Base-by-base conservation (phyloP, 2,888 invertebrate genomes). In the Deladenus siricidicola region DNA sequence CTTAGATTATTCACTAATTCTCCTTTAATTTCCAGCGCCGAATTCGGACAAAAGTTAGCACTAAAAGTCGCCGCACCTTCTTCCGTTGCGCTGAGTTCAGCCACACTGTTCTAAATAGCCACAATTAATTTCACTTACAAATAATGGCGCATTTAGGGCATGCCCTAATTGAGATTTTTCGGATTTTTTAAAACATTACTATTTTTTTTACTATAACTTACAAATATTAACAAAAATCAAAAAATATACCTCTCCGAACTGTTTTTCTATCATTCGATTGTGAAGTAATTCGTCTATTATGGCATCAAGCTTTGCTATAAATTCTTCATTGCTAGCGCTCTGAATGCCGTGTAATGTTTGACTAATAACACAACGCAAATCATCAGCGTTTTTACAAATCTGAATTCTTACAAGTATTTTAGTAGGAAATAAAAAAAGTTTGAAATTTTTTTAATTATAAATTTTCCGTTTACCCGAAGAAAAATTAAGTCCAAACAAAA, bases 41-140 rank as follows among this genome's bases (percentile, higher is more conserved):
- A 83, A 14, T 85, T 82, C 51, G 90, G 83, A 68, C 89, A 88
- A 67, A 94, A 85, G 60, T 87, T 87, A n/a, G 88, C 89, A 84
- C 87, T 89, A 72, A 89, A 88, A 28, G 89, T 87, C 1, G 91
- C 90, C 66, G 81, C 83, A 14, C 91, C 91, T 29, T 90, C 75
- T 29, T 65, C 63, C 0, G 72, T 68, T 1, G 68, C 61, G 0
- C 49, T 43, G 24, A 70, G 60, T 8, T n/a, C 23, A 21, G 53
- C 60, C 4, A 42, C 24, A 29, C 56, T 49, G 42, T 23, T 26
- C 56, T 10, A 23, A 34, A 34, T 10, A 34, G 39, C 47, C 29
- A 48, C 44, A 0, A n/a, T n/a, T n/a, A n/a, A n/a, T n/a, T n/a
- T n/a, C n/a, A n/a, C n/a, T n/a, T n/a, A n/a, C n/a, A n/a, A n/a